Base-by-base conservation (phyloP, 2,113 vertebrate genomes). In the Thymallus thymallus region DNA sequence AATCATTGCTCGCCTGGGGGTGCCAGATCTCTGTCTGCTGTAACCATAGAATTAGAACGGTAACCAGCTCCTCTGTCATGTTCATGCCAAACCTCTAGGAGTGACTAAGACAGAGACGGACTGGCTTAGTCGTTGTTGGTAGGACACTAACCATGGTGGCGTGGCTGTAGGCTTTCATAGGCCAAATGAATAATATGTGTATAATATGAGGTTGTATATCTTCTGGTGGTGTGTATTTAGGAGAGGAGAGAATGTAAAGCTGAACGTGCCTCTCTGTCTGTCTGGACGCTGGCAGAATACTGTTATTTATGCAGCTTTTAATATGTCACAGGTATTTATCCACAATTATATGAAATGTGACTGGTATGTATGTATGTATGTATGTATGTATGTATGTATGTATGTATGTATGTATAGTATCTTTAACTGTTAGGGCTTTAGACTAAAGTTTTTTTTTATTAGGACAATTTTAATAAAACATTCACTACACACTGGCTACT, bases 381-480 rank as follows among this genome's bases (percentile, higher is more conserved):
- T n/a, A n/a, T n/a, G n/a, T n/a, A n/a, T n/a, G n/a, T n/a, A n/a
- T n/a, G n/a, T n/a, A n/a, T n/a, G n/a, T n/a, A n/a, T n/a, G n/a
- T n/a, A n/a, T n/a, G 22, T 86, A 78, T 88, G 72, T 79, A 81
- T 69, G 82, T 51, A 82, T 64, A 46, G 12, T 68, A 4, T 51
- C 48, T 70, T 73, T 22, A 22, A 41, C 60, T 72, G 82, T 79
- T 83, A 80, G 66, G 45, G 10, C 67, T 80, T 48, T 2, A 41
- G 35, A 41, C 9, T 73, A 74, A 75, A 24, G 65, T 85, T 92
- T 90, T 91, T 92, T 90, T 91, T 69, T 90, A 90, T 87, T 79
- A 80, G 73, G 64, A 82, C 78, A 76, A 72, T 83, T 87, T 87
- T 85, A 92, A 87, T 91, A 91, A 93, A 92, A 84, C 22, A 4